phyloP scores from a whole-genome alignment of 2,888 invertebrate genomes.

The Lucinisca nassula region DNA sequence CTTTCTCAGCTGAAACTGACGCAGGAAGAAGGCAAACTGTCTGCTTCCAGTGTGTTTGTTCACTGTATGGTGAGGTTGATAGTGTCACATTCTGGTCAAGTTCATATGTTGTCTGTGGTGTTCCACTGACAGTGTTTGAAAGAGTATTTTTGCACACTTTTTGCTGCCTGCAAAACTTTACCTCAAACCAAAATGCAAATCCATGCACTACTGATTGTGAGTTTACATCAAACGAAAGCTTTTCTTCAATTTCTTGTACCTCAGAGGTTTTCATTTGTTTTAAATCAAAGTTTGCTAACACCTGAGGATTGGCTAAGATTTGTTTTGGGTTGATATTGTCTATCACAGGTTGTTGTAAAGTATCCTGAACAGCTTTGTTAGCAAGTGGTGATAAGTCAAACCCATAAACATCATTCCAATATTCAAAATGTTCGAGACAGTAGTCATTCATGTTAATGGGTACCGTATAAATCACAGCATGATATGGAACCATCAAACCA shows the following conservation, averaged over 20 bases:
- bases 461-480: slow-evolving; percentile 81
- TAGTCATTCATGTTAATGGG: slow-evolving; percentile 85
- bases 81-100: slow-evolving; percentile 89
- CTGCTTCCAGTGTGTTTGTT: slow-evolving; percentile 98
- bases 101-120: neutral
- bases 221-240: slow-evolving; percentile 76
- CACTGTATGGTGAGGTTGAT: slow-evolving; percentile 93
- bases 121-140: neutral
- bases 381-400: slow-evolving; percentile 85
- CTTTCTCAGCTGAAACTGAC: slow-evolving; percentile 92
- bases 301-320: slow-evolving; percentile 77
- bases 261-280: slow-evolving; percentile 80
- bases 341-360: slow-evolving; percentile 79
- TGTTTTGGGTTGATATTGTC: slow-evolving; percentile 73
- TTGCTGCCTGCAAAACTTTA: slow-evolving; percentile 73
- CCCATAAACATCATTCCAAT: slow-evolving; percentile 86
- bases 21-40: slow-evolving; percentile 95
- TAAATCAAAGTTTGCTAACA: slow-evolving; percentile 81
- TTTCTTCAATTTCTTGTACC: slow-evolving; percentile 73
- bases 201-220: slow-evolving; percentile 83
- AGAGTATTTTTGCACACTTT: neutral
- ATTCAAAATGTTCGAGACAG: slow-evolving; percentile 80
- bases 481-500: slow-evolving; percentile 85
- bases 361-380: slow-evolving; percentile 68
- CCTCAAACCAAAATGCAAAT: slow-evolving; percentile 87